Evolutionary conservation across 2,113 vertebrate genomes (phyloP).

Genomic region (Morone saxatilis): DNA sequence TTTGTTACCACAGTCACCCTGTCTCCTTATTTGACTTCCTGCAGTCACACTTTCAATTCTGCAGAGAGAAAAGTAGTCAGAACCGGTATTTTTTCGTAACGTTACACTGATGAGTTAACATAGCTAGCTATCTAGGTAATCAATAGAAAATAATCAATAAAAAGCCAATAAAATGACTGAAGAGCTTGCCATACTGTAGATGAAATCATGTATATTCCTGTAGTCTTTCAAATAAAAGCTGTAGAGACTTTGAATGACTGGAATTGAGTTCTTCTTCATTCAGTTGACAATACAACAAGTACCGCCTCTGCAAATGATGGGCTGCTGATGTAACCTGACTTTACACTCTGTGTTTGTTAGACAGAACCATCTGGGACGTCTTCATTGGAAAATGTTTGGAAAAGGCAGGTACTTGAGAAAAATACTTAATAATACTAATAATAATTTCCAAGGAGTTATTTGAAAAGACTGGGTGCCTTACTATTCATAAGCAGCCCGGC

Average conservation of each 20-base stretch:
- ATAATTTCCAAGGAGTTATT: too few relatives aligned
- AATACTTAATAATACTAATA: too few relatives aligned
- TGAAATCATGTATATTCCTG: slow-evolving; percentile 33
- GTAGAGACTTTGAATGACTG: background rate
- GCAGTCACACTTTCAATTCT: background rate
- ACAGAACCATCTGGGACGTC: too few relatives aligned
- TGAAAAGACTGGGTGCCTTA: too few relatives aligned
- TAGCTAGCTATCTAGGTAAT: slow-evolving; percentile 9
- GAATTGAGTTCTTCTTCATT: background rate
- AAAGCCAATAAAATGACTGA: slow-evolving; percentile 5
- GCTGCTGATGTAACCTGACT: too few relatives aligned
- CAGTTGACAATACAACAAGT: too few relatives aligned
- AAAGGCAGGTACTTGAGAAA: too few relatives aligned
- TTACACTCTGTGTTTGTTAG: too few relatives aligned
- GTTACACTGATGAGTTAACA: slow-evolving; percentile 15
- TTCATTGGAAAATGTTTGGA: too few relatives aligned
- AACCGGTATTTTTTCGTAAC: slow-evolving; percentile 3
- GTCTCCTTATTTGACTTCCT: background rate
- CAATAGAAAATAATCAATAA: slow-evolving; percentile 10
- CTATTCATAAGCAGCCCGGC: too few relatives aligned
- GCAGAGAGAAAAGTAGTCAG: background rate
- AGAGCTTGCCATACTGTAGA: slow-evolving; percentile 22
- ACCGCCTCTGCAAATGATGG: background rate
- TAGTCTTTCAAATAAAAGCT: slow-evolving; percentile 59
- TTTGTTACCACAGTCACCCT: background rate